Conservation (phyloP, 2,797 vertebrate species). For the Acanthornis magna region DNA sequence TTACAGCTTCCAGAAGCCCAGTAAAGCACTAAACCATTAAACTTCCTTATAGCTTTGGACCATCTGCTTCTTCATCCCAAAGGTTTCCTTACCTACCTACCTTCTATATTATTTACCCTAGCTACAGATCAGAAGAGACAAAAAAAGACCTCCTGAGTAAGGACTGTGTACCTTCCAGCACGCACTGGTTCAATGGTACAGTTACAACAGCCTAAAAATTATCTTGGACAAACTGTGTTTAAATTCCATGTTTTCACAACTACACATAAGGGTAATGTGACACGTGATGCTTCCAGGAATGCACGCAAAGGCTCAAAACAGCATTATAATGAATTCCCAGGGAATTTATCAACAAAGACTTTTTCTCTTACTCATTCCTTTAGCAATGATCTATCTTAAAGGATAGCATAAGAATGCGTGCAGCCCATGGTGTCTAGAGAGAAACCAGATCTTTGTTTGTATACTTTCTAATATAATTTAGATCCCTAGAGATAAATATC, state of each 20-base stretch:
- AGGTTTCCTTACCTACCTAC: not conserved
- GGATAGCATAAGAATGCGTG: not conserved
- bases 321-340: not conserved
- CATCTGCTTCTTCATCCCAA: conserved; percentile 43
- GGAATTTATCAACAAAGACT: not conserved
- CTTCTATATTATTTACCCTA: not conserved
- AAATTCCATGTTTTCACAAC: conserved; percentile 23
- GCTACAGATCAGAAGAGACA: not conserved
- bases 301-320: conserved; percentile 1
- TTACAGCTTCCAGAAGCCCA: conserved; percentile 60
- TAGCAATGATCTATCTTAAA: conserved; percentile 13
- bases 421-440: not conserved
- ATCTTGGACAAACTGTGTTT: not conserved
- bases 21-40: conserved; percentile 54
- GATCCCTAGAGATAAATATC: conserved; percentile 23
- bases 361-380: conserved; percentile 7
- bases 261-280: not conserved
- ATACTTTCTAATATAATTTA: conserved; percentile 40
- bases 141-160: not conserved
- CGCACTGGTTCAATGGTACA: not conserved
- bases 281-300: conserved; percentile 8
- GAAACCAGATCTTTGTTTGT: conserved; percentile 45
- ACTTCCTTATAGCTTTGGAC: conserved; percentile 33
- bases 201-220: not conserved
- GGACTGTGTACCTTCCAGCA: not conserved